Evolutionary conservation across 2,113 vertebrate species (phyloP), one percentile per base, ranked within the genome.

Genomic region (Myiozetetes cayanensis): DNA sequence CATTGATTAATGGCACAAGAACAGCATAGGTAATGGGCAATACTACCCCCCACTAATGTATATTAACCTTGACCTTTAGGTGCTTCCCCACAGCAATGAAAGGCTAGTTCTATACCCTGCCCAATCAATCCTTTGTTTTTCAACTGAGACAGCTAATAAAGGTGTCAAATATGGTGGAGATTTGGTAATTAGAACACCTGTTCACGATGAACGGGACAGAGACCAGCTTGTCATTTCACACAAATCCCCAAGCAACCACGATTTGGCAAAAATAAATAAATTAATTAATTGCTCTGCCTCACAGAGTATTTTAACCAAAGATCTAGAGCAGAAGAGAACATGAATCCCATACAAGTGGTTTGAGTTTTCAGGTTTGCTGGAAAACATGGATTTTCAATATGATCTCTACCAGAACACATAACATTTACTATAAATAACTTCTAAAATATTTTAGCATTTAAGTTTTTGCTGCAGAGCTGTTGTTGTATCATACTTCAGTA

Each of bases 61-160:
- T 93, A 93, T 93, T 95, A 95, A 93, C 94, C 96, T 97, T 95
- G 94, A 95, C 94, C 95, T 94, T 92, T 89, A 94, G 86, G 89
- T 94, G 89, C 95, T 92, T 97, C 91, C 89, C 91, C 80, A 77
- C 77, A 97, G 85, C 95, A 94, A 65, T 81, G 95, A 94, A 96
- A 96, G 73, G 84, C 84, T 62, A 12, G 47, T 89, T 94, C 93
- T 87, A 5, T 81, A 85, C 44, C 87, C 27, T 88, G 15, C 53
- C 87, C 74, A 87, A 88, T 90, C 89, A 96, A 85, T 94, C 91
- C 93, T 96, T 95, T 88, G 90, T 92, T 92, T 81, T 89, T 92
- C 76, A 62, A 74, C 68, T 39, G 72, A 96, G 91, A 74, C 81
- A 95, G 91, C 89, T 90, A 96, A 94, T 94, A 95, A 94, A 85